Evolutionary conservation across 2,888 invertebrate genomes (phyloP).

Genomic region (Oegoconia quadripuncta): DNA sequence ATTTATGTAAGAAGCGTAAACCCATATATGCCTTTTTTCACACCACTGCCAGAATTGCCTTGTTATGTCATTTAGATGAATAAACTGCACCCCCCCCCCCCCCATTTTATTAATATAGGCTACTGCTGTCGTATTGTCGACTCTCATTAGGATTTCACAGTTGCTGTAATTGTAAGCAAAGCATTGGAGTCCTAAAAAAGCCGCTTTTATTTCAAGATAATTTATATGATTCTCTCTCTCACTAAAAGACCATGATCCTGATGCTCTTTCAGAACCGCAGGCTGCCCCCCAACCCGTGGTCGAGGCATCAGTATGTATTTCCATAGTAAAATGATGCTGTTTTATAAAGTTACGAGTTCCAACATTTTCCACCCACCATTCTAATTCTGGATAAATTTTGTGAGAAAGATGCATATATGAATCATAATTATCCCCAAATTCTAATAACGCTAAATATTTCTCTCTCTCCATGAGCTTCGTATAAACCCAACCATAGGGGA

Average conservation of each 20-base stretch:
- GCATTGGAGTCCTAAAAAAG: slow-evolving; percentile 4
- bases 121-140: slow-evolving; percentile 18
- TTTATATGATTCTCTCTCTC: slow-evolving; percentile 3
- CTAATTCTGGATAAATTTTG: not conserved
- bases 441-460: slow-evolving; percentile 1
- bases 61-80: slow-evolving; percentile 8
- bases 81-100: slow-evolving; percentile 10
- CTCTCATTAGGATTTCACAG: slow-evolving; percentile 10
- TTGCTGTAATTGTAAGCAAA: slow-evolving; percentile 5
- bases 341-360: not conserved
- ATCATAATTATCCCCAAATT: slow-evolving; percentile 1
- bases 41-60: slow-evolving; percentile 15
- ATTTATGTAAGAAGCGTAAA: slow-evolving; percentile 18
- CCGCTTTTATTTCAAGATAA: slow-evolving; percentile 5
- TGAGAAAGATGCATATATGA: not conserved
- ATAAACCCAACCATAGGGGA: not conserved
- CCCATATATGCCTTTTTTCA: slow-evolving; percentile 7
- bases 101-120: slow-evolving; percentile 17
- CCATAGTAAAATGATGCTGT: not conserved
- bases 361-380: slow-evolving; percentile 4
- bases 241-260: slow-evolving; percentile 1
- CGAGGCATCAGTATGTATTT: slow-evolving; percentile 15
- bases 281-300: slow-evolving; percentile 9
- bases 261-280: not conserved
- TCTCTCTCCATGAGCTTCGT: slow-evolving; percentile 6